phyloP scores from a whole-genome alignment of 2,888 invertebrate genomes.

The Athalia circularis region DNA sequence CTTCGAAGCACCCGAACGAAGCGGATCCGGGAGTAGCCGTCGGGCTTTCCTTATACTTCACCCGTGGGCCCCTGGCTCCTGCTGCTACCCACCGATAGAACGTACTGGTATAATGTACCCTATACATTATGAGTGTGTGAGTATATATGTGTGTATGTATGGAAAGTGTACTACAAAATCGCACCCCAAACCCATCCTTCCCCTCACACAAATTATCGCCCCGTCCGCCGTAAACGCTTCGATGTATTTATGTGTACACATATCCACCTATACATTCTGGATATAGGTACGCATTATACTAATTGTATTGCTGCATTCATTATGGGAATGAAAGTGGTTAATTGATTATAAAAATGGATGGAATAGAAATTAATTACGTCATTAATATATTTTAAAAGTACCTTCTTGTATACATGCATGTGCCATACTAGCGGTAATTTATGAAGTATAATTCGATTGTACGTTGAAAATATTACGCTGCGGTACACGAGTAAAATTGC shows the following conservation, averaged over 20 bases:
- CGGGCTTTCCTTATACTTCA: slow-evolving; percentile 30
- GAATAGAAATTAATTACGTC: not conserved
- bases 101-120: slow-evolving; percentile 11
- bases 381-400: not conserved
- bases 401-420: not conserved
- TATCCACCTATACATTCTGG: not conserved
- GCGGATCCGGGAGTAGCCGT: slow-evolving; percentile 26
- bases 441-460: too few relatives aligned
- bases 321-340: too few relatives aligned
- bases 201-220: slow-evolving; percentile 16
- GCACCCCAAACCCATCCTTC: slow-evolving; percentile 22
- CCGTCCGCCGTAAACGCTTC: slow-evolving; percentile 1
- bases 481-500: too few relatives aligned
- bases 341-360: too few relatives aligned
- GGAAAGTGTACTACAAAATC: not conserved
- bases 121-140: not conserved
- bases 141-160: not conserved
- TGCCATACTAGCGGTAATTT: too few relatives aligned
- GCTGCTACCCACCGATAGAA: slow-evolving; percentile 34
- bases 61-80: slow-evolving; percentile 9
- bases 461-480: too few relatives aligned
- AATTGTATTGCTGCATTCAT: not conserved
- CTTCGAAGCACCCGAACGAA: slow-evolving; percentile 35
- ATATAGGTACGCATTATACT: not conserved
- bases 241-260: not conserved